Conservation (phyloP, 2,113 vertebrate genomes). For the Brachypodius melanocephalos region DNA sequence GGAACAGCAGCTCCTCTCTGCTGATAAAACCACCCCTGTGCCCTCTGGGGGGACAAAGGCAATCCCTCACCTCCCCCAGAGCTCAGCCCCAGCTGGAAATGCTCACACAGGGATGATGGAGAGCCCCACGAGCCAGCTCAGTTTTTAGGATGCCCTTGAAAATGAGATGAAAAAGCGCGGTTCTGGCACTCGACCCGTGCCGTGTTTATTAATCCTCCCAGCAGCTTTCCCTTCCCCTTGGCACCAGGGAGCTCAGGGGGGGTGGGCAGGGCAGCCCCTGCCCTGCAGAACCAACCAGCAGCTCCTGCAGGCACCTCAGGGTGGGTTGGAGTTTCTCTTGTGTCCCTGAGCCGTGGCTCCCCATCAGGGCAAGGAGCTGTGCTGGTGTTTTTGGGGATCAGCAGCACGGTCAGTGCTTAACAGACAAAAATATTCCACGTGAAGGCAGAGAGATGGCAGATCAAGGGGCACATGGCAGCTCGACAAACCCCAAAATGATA, state of each 20-base stretch:
- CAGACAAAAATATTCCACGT: not conserved
- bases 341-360: not conserved
- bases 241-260: slow-evolving; percentile 20
- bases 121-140: not conserved
- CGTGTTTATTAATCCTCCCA: slow-evolving; percentile 44
- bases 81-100: slow-evolving; percentile 10
- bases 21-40: slow-evolving; percentile 11
- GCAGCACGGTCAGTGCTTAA: not conserved
- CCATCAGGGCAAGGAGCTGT: not conserved
- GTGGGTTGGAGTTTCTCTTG: not conserved
- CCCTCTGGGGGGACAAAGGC: slow-evolving; percentile 15
- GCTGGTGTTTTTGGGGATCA: not conserved
- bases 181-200: not conserved
- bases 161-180: slow-evolving; percentile 49
- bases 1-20: slow-evolving; percentile 28
- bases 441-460: not conserved
- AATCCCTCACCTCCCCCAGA: slow-evolving; percentile 24
- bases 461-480: not conserved
- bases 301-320: not conserved
- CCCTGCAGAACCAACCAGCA: not conserved
- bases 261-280: not conserved
- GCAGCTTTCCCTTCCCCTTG: slow-evolving; percentile 13
- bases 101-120: slow-evolving; percentile 15
- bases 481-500: not conserved
- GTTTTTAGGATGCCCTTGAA: slow-evolving; percentile 55